A percentile compares a stretch with the other conserved stretches of the same genome.
phyloP scores from a whole-genome alignment of 2,888 invertebrate species.

The Chydorus sphaericus region DNA sequence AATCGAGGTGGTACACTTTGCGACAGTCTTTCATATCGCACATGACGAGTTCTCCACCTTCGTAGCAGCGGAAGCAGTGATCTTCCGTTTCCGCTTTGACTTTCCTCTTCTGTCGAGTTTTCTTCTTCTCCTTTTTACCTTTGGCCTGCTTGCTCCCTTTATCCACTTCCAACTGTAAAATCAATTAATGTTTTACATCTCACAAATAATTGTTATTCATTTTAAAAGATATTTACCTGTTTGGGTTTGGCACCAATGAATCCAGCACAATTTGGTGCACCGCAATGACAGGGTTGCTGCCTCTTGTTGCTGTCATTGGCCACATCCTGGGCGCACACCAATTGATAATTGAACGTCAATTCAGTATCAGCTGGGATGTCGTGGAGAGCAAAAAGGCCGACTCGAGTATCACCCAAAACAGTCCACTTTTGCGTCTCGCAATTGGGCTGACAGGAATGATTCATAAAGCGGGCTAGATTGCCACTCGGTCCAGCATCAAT shows the following conservation, averaged over 20 bases:
- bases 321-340: slow-evolving; percentile 47
- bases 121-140: slow-evolving; percentile 16
- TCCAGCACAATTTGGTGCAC: slow-evolving; percentile 72
- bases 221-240: slow-evolving; percentile 17
- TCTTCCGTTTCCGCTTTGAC: slow-evolving; percentile 28
- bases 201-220: slow-evolving; percentile 10
- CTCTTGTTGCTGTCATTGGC: slow-evolving; percentile 35
- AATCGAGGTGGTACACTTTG: slow-evolving; percentile 37
- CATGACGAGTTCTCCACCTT: slow-evolving; percentile 36
- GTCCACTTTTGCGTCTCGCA: slow-evolving; percentile 94
- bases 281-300: slow-evolving; percentile 74
- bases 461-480: slow-evolving; percentile 66
- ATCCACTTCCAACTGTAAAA: slow-evolving; percentile 10
- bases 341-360: slow-evolving; percentile 87
- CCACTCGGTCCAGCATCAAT: slow-evolving; percentile 86
- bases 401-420: slow-evolving; percentile 74
- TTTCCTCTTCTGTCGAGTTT: slow-evolving; percentile 25
- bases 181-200: too few species aligned
- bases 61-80: slow-evolving; percentile 37
- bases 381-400: slow-evolving; percentile 67
- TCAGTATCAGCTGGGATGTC: slow-evolving; percentile 73
- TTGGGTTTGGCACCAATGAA: slow-evolving; percentile 70
- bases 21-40: slow-evolving; percentile 36
- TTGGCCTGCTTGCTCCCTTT: too few species aligned
- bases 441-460: slow-evolving; percentile 92